A percentile compares a stretch with the other conserved stretches of the same genome.
These are phyloP conservation scores for Ptiloglossa arizonensis DNA, from an alignment of 1,140 invertebrate genomes.

Conservation along the genomic window DNA sequence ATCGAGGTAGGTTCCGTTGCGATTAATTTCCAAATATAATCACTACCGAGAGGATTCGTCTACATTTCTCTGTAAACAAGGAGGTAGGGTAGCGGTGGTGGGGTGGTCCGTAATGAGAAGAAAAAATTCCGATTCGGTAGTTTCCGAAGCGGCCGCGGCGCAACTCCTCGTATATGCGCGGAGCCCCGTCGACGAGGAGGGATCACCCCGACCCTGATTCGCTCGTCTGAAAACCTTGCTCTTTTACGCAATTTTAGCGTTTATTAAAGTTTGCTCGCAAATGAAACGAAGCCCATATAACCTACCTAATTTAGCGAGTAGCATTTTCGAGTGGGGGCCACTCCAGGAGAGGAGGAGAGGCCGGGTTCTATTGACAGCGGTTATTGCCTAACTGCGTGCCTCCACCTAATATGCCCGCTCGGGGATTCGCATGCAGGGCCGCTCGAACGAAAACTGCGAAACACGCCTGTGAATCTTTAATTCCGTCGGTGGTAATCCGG, in stretches of 20 bases:
- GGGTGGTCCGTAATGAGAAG: not conserved
- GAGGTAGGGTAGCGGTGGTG: too few species aligned
- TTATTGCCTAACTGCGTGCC: conserved; percentile 83
- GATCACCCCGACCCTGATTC: conserved; percentile 73
- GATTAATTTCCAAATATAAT: conserved; percentile 13
- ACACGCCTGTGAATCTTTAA: conserved; percentile 79
- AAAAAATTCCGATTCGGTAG: conserved; percentile 37
- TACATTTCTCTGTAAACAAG: conserved; percentile 15
- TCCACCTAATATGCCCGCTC: conserved; percentile 81
- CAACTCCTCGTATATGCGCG: conserved; percentile 35
- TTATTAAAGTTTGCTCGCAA: conserved; percentile 83
- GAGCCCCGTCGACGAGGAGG: conserved; percentile 51
- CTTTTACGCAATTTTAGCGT: conserved; percentile 83
- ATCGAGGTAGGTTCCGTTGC: not conserved
- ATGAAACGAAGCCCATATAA: conserved; percentile 83
- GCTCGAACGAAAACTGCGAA: conserved; percentile 77
- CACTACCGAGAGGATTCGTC: not conserved
- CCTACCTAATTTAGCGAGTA: conserved; percentile 83
- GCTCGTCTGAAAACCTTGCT: conserved; percentile 82
- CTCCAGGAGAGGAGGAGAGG: conserved; percentile 67
- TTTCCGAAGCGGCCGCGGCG: conserved; percentile 14
- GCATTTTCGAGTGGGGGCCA: conserved; percentile 81
- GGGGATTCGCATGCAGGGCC: conserved; percentile 75
- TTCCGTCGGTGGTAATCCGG: conserved; percentile 70
- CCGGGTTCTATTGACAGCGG: conserved; percentile 81